Conservation (phyloP, 30 jellyfish, hydroid and myxozoan genomes). For the Aurelia sp. region DNA sequence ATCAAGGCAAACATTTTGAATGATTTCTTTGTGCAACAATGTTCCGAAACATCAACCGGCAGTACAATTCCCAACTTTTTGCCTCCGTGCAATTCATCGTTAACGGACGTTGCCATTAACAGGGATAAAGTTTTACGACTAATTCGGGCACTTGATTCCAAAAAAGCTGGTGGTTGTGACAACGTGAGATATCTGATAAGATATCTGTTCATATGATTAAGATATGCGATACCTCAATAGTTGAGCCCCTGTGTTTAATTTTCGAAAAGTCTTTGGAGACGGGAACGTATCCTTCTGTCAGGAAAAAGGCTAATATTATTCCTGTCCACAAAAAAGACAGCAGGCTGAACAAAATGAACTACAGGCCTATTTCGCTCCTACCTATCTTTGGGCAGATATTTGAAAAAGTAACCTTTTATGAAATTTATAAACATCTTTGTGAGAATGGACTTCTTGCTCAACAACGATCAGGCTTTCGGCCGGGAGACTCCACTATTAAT, state of each 20-base stretch:
- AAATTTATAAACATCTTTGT: slow-evolving; percentile 17
- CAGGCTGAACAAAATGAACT: too few relatives aligned
- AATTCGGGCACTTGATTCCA: slow-evolving; percentile 42
- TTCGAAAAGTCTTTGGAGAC: slow-evolving; percentile 20
- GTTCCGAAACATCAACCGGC: slow-evolving; percentile 17
- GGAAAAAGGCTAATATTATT: slow-evolving; percentile 59
- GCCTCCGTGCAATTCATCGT: slow-evolving; percentile 11
- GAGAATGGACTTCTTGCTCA: slow-evolving; percentile 35
- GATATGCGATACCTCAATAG: slow-evolving; percentile 7
- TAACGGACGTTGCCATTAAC: slow-evolving; percentile 1
- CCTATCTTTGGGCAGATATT: slow-evolving; percentile 24
- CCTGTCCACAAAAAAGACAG: neutral
- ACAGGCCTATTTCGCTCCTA: too few relatives aligned
- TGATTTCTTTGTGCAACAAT: slow-evolving; percentile 34
- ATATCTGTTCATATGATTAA: slow-evolving; percentile 59
- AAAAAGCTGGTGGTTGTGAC: slow-evolving; percentile 62
- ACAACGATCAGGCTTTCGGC: slow-evolving; percentile 61
- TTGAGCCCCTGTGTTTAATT: slow-evolving; percentile 41
- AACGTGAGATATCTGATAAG: too few relatives aligned
- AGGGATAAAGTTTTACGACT: slow-evolving; percentile 9
- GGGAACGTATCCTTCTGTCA: slow-evolving; percentile 29
- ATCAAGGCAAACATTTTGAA: too few relatives aligned
- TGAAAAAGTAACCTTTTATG: slow-evolving; percentile 49
- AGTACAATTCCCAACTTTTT: slow-evolving; percentile 23
- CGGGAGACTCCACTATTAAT: neutral